Base-by-base conservation (phyloP, 2,888 invertebrate genomes). In the Aspidiotus rigidus region DNA sequence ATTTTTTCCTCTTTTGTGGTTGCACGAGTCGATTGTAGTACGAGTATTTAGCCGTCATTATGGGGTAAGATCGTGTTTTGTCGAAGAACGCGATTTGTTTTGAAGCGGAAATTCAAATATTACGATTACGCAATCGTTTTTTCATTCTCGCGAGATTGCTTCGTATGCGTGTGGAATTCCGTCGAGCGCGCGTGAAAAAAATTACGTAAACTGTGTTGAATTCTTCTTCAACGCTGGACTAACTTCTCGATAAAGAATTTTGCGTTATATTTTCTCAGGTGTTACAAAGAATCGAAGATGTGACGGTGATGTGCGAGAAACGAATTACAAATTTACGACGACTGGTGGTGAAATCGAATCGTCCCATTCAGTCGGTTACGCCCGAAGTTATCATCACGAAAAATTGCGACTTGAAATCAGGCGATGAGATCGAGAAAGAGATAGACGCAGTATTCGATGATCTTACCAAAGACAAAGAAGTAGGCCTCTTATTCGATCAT, bases 271-370 rank as follows among this genome's bases (percentile, higher is more conserved):
- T 71, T 67, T 71, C 69, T 7, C 78, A 94, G 90, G 93, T 94
- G 72, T 82, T 93, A 61, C 91, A 94, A 81, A 83, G 94, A 74
- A 92, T 96, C 74, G 93, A 94, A 77, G 96, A 97, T 80, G 92
- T 97, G 2, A 90, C 89, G 77, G 80, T 89, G 75, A 93, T 95
- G 93, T 93, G 93, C 79, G 88, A 91, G 72, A 91, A 93, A 78
- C 85, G 92, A 74, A 83, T 88, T 64, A 83, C 85, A 57, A 83
- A 84, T 72, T 79, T 90, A 66, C 87, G 88, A 77, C 85, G 86
- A 73, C 83, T 90, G 71, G 83, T 87, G 15, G 80, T 85, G 40
- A 85, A 85, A 77, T 87, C 88, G 53, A 84, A 86, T 70, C 83
- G 89, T 70, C 90, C 90, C 63, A 85, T 91, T 72, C 90, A 90